These are phyloP conservation scores for Macrostomum lignano DNA, from an alignment of 1,140 invertebrate genomes.

Conservation along the genomic window DNA sequence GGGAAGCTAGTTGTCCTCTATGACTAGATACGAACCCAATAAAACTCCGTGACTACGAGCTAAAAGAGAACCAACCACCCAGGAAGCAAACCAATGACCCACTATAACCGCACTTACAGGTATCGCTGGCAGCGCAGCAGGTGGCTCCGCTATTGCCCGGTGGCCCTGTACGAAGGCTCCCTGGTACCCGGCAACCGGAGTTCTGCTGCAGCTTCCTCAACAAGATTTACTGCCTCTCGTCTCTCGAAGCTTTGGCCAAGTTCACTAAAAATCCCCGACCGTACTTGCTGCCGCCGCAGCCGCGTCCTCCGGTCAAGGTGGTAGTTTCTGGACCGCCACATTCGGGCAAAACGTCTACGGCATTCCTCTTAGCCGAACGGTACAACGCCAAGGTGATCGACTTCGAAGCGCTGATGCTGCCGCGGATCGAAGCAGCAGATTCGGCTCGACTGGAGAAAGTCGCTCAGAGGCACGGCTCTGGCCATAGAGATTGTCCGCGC, in stretches of 20 bases:
- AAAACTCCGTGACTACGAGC: too few species aligned
- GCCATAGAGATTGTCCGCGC: neutral
- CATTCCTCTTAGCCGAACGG: conserved; percentile 17
- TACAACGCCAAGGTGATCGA: conserved; percentile 21
- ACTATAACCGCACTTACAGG: too few species aligned
- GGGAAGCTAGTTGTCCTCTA: too few species aligned
- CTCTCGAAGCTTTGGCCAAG: conserved; percentile 18
- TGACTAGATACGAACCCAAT: too few species aligned
- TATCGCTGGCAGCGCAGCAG: conserved; percentile 22
- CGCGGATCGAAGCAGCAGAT: neutral
- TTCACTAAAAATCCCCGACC: conserved; percentile 25
- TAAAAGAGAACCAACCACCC: too few species aligned
- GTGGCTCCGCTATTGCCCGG: conserved; percentile 22
- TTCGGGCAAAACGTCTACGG: conserved; percentile 21
- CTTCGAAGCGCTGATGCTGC: neutral
- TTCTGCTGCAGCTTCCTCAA: conserved; percentile 22
- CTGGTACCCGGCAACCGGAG: conserved; percentile 20
- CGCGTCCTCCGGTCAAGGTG: conserved; percentile 22
- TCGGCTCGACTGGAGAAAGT: neutral
- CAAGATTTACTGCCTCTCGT: conserved; percentile 24
- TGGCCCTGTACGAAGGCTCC: conserved; percentile 22
- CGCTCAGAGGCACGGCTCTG: neutral
- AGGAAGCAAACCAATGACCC: too few species aligned
- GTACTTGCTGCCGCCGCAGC: conserved; percentile 21
- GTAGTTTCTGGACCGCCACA: conserved; percentile 15